Conservation (phyloP, 2,113 vertebrate species). For the Halichoerus grypus region DNA sequence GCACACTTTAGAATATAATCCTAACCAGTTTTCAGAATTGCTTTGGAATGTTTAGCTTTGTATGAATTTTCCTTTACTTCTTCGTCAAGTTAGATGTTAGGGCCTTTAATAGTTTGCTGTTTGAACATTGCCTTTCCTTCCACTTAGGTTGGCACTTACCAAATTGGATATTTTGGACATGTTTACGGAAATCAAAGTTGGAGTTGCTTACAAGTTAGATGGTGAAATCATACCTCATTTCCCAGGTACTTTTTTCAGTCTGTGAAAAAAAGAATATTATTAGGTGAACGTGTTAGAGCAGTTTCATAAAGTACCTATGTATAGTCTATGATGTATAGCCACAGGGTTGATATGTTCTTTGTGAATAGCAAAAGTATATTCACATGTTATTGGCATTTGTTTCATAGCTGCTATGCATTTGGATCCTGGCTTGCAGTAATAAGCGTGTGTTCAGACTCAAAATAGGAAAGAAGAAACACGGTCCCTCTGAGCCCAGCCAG, state of each 20-base stretch:
- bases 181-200: constrained; percentile 96
- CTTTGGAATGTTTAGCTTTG: constrained; percentile 60
- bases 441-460: neutral
- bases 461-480: neutral
- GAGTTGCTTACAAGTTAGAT: constrained; percentile 95
- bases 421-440: neutral
- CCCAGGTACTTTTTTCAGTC: constrained; percentile 90
- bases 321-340: neutral
- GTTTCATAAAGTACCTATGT: neutral
- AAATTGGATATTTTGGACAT: constrained; percentile 98
- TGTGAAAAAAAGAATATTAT: neutral
- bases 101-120: constrained; percentile 7
- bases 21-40: constrained; percentile 62
- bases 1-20: neutral
- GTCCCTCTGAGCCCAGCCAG: neutral
- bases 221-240: constrained; percentile 96
- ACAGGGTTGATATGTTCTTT: neutral
- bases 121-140: constrained; percentile 61
- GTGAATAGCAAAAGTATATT: neutral
- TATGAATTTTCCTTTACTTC: constrained; percentile 35
- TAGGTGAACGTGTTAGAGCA: neutral
- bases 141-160: constrained; percentile 95
- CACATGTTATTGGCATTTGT: neutral
- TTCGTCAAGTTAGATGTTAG: neutral
- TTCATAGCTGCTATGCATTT: neutral